These are phyloP conservation scores for Psilopsiagon aurifrons DNA, from an alignment of 2,113 vertebrate genomes.

Conservation along the genomic window DNA sequence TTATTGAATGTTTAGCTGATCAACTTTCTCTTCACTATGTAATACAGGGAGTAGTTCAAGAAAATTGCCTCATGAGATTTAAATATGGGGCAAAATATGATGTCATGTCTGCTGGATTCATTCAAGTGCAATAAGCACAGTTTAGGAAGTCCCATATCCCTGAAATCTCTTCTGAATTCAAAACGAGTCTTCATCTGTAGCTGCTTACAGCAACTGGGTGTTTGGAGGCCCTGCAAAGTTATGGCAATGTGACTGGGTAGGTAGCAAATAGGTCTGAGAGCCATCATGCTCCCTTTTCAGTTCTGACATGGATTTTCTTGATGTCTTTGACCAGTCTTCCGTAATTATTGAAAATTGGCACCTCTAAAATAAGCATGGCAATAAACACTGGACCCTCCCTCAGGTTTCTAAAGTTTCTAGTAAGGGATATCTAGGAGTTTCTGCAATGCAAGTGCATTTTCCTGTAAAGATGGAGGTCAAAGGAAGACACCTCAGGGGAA, in stretches of 20 bases:
- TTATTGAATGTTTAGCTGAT: conserved; percentile 16
- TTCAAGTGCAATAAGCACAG: background rate
- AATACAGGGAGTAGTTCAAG: background rate
- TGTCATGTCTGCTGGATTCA: conserved; percentile 18
- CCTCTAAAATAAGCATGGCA: background rate
- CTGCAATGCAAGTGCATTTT: background rate
- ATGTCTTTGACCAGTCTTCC: background rate
- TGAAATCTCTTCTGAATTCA: conserved; percentile 15
- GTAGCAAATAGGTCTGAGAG: background rate
- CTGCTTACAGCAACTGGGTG: background rate
- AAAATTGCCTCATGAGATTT: conserved; percentile 40
- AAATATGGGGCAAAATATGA: conserved; percentile 12
- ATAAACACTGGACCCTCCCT: background rate
- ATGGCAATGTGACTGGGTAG: background rate
- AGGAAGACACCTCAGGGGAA: background rate
- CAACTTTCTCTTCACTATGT: background rate
- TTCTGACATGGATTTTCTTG: background rate
- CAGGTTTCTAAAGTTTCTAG: background rate
- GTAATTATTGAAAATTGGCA: background rate
- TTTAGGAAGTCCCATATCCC: background rate
- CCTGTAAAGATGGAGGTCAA: background rate
- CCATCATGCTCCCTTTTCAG: background rate
- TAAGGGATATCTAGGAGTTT: background rate
- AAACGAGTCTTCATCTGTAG: conserved; percentile 1
- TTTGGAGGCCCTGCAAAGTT: background rate